phyloP scores from a whole-genome alignment of 2,113 vertebrate species.

The Echinops telfairi region DNA sequence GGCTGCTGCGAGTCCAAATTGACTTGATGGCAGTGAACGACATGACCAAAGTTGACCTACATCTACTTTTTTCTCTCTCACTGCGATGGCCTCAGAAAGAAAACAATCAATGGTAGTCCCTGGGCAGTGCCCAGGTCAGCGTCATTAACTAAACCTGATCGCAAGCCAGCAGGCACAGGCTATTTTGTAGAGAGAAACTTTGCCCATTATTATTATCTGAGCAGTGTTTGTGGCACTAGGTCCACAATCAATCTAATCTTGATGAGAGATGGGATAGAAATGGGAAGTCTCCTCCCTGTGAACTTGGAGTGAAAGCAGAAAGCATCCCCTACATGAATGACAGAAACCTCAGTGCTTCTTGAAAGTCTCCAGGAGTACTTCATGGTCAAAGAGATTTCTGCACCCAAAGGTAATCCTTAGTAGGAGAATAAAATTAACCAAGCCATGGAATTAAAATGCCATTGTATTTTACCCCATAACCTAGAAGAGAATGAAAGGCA shows the following conservation, averaged over 20 bases:
- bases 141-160: slow-evolving; percentile 45
- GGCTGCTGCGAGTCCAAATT: no score
- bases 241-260: not conserved
- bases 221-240: not conserved
- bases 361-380: not conserved
- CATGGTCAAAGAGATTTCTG: not conserved
- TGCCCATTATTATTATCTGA: slow-evolving; percentile 11
- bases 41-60: no score
- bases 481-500: slow-evolving; percentile 47
- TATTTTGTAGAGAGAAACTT: not conserved
- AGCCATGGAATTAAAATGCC: slow-evolving; percentile 8
- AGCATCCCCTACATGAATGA: not conserved
- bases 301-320: not conserved
- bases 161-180: not conserved
- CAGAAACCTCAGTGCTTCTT: not conserved
- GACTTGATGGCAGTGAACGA: no score
- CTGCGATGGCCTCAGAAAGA: slow-evolving; percentile 46
- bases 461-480: slow-evolving; percentile 24
- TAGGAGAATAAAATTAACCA: slow-evolving; percentile 63
- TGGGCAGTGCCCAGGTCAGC: not conserved
- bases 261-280: rapidly evolving
- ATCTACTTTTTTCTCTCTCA: not conserved
- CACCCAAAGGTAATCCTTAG: not conserved
- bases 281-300: not conserved
- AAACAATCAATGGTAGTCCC: not conserved